Percentiles rank a stretch among this genome's conserved stretches.
These are phyloP conservation scores for Larimichthys crocea DNA, from an alignment of 2,113 vertebrate genomes.

Conservation along the genomic window DNA sequence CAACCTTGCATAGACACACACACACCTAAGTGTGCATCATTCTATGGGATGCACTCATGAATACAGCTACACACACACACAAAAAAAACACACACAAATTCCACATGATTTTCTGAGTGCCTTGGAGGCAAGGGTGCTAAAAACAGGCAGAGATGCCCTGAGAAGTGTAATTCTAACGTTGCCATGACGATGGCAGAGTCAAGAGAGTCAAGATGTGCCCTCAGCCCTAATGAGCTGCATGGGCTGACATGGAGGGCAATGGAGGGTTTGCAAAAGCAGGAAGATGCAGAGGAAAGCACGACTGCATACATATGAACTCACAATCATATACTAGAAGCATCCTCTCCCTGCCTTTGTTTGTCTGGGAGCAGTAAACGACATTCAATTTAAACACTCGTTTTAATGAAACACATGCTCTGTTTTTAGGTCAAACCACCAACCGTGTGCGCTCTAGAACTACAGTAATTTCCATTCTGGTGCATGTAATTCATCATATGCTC, in stretches of 20 bases:
- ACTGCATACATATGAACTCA: slow-evolving; percentile 5
- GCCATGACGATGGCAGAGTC: slow-evolving; percentile 67
- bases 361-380: neutral
- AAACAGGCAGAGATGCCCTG: slow-evolving; percentile 39
- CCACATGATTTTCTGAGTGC: slow-evolving; percentile 36
- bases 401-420: neutral
- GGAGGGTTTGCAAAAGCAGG: slow-evolving; percentile 20
- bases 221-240: slow-evolving; percentile 67
- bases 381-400: neutral
- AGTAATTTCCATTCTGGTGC: slow-evolving; percentile 24
- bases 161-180: slow-evolving; percentile 60
- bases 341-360: neutral
- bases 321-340: neutral
- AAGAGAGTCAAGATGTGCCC: slow-evolving; percentile 58
- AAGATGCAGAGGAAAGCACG: slow-evolving; percentile 11
- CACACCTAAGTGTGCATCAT: neutral
- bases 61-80: neutral
- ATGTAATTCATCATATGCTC: slow-evolving; percentile 42
- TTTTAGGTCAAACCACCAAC: neutral
- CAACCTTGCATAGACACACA: neutral
- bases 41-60: neutral
- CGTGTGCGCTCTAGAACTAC: slow-evolving; percentile 1
- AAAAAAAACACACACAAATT: slow-evolving; percentile 9
- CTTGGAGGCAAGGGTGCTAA: slow-evolving; percentile 17
- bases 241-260: slow-evolving; percentile 44